Conservation (phyloP, 2,888 invertebrate species). For the Teleiodes luculella region DNA sequence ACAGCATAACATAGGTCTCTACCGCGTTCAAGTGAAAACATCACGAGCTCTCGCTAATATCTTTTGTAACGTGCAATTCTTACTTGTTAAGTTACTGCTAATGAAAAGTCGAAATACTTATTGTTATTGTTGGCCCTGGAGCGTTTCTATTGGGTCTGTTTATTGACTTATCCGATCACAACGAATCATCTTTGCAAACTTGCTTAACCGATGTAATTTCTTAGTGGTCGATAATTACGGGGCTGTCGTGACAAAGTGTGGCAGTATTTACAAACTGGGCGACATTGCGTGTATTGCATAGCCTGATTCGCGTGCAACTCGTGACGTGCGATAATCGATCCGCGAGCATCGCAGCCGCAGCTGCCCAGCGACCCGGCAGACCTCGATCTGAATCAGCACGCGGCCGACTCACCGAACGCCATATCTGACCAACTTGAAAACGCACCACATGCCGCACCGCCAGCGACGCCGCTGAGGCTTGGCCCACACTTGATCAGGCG, state of each 20-base stretch:
- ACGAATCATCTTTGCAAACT: background rate
- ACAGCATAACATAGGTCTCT: conserved; percentile 1
- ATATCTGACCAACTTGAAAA: conserved; percentile 46
- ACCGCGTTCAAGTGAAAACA: conserved; percentile 27
- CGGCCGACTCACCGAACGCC: conserved; percentile 54
- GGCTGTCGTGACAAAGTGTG: conserved; percentile 17
- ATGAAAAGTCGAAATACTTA: conserved; percentile 60
- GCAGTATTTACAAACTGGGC: conserved; percentile 12
- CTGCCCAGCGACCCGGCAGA: conserved; percentile 54
- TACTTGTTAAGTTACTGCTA: conserved; percentile 62
- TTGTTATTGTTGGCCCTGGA: conserved; percentile 49
- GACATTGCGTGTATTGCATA: conserved; percentile 39
- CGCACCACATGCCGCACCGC: conserved; percentile 30
- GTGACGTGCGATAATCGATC: conserved; percentile 54
- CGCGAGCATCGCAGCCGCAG: conserved; percentile 45
- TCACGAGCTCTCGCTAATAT: conserved; percentile 38
- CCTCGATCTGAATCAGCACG: conserved; percentile 70
- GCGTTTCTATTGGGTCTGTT: conserved; percentile 41
- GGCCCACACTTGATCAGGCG: conserved; percentile 18
- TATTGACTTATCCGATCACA: conserved; percentile 36
- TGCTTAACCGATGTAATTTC: background rate
- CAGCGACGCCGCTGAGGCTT: conserved; percentile 25
- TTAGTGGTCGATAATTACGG: background rate
- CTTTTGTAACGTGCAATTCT: conserved; percentile 40
- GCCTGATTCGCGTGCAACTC: conserved; percentile 44